Conservation (phyloP, 2,113 vertebrate species). For the Rana temporaria region DNA sequence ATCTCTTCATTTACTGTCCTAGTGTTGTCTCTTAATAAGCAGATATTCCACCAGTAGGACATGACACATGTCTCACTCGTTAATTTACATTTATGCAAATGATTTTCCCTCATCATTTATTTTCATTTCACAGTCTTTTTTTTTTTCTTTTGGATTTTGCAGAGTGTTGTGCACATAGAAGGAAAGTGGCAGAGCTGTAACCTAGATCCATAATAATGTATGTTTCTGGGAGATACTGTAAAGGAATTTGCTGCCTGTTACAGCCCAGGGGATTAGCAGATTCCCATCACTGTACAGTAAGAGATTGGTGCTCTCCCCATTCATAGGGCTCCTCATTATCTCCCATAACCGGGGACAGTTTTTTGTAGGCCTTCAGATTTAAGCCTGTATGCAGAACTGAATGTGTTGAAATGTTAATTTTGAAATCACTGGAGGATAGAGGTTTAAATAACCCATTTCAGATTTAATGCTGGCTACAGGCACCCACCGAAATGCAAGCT, state of each 20-base stretch:
- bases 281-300: slow-evolving; percentile 44
- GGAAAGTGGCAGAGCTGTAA: slow-evolving; percentile 46
- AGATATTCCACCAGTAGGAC: slow-evolving; percentile 18
- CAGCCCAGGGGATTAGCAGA: slow-evolving; percentile 43
- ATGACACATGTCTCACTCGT: slow-evolving; percentile 31
- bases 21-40: slow-evolving; percentile 6
- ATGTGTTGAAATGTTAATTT: slow-evolving; percentile 45
- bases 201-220: slow-evolving; percentile 55
- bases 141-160: slow-evolving; percentile 17
- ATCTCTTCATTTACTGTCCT: neutral
- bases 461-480: slow-evolving; percentile 13
- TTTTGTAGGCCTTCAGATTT: slow-evolving; percentile 40
- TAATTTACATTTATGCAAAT: slow-evolving; percentile 51
- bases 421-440: slow-evolving; percentile 40
- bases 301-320: slow-evolving; percentile 24
- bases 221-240: slow-evolving; percentile 44
- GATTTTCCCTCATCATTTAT: slow-evolving; percentile 37
- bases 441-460: slow-evolving; percentile 44
- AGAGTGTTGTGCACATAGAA: slow-evolving; percentile 27
- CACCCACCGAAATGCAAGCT: slow-evolving; percentile 26
- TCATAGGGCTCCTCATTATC: slow-evolving; percentile 28
- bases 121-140: slow-evolving; percentile 41
- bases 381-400: slow-evolving; percentile 36
- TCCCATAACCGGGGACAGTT: slow-evolving; percentile 17
- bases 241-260: slow-evolving; percentile 26